Base-by-base conservation (phyloP, 2,888 invertebrate genomes). In the Idaea aversata region DNA sequence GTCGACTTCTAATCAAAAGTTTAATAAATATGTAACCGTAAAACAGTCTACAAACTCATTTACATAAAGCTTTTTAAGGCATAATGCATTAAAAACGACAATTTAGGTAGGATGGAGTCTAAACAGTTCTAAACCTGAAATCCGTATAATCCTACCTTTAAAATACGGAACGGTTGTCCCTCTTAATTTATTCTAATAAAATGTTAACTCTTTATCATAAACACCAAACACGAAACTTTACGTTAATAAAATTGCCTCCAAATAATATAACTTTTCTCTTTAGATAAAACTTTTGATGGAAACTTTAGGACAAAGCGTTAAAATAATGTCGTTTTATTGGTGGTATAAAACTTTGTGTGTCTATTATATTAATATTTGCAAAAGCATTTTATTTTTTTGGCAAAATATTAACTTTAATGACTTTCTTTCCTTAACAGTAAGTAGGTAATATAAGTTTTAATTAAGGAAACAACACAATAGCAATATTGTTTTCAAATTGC, bases 11-110 rank as follows among this genome's bases (percentile, higher is more conserved):
- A 25, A 25, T 25, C 25, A 25, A 25, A 25, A 25, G 25, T 25
- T 25, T 25, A 25, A 3, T 25, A 25, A 25, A 25, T 25, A 25
- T 25, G 25, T 25, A 25, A 25, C 25, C 25, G 25, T 25, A 25
- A 25, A 25, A 25, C 25, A 25, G 25, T 25, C 25, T 3, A 25
- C 25, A 64, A 64, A 63, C 38, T 61, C 63, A 63, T 34, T 15
- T 6, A 60, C 57, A 15, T 36, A 62, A 62, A 67, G 59, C 63
- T 63, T 34, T 16, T 64, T 47, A 72, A 62, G 34, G 15, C 61
- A 73, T 25, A 25, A 25, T 47, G 47, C 47, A 47, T 47, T 47
- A 47, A 47, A 36, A 47, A 47, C 47, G 47, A 47, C 47, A 47
- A 47, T 47, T 47, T 47, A 10, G 7, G 47, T 47, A 47, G 47